These are phyloP conservation scores for Leptosomus discolor DNA, from an alignment of 2,113 vertebrate genomes.

Conservation along the genomic window DNA sequence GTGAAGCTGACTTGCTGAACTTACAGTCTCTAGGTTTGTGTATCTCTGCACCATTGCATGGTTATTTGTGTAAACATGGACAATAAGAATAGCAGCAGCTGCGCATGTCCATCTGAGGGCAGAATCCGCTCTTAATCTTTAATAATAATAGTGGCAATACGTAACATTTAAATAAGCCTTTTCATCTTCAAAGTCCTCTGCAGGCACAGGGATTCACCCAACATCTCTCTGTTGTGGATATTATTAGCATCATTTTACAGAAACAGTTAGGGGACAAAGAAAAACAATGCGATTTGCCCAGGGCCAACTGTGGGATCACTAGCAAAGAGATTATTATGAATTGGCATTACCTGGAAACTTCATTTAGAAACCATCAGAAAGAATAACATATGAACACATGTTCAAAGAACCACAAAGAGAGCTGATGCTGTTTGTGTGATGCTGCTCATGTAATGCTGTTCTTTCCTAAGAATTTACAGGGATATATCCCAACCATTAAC, in stretches of 20 bases:
- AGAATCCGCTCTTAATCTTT: slow-evolving; percentile 12
- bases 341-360: not conserved
- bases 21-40: not conserved
- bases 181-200: slow-evolving; percentile 39
- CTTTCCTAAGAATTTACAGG: not conserved
- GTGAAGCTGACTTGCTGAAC: slow-evolving; percentile 8
- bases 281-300: not conserved
- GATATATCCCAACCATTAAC: not conserved
- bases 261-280: not conserved
- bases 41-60: not conserved
- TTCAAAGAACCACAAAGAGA: not conserved
- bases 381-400: not conserved
- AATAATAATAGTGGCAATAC: not conserved
- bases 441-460: not conserved
- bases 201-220: not conserved
- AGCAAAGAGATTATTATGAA: not conserved
- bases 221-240: not conserved
- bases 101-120: not conserved
- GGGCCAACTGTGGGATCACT: not conserved
- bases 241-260: slow-evolving; percentile 2
- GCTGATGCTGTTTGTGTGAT: not conserved
- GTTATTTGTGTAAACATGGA: not conserved
- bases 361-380: not conserved
- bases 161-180: slow-evolving; percentile 27
- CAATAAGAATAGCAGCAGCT: slow-evolving; percentile 3